Base-by-base conservation (phyloP, 2,888 invertebrate genomes). In the Tipula helvola region DNA sequence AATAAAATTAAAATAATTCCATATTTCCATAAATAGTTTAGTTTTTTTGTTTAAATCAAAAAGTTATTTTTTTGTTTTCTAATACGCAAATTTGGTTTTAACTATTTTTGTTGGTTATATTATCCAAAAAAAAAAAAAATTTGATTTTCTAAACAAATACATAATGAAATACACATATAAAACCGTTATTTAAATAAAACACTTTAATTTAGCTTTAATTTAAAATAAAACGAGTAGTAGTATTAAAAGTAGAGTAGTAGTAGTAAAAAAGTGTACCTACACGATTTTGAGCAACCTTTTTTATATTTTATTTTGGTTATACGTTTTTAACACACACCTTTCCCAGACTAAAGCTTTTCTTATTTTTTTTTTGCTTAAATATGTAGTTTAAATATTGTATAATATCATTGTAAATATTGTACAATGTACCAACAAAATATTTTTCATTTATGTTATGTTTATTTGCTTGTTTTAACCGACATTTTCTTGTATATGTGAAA, bases 1-100 rank as follows among this genome's bases (percentile, higher is more conserved):
- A 94, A 92, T 86, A 85, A 85, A 86, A 87, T 42, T 86, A 86
- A 86, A 36, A 36, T 36, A 86, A 57, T 18, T 18, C 7, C 5
- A 16, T 12, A 12, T 5, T 41, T 41, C 10, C 10, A n/a, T 16
- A 71, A 1, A 28, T 28, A n/a, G n/a, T 71, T 71, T 71, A 28
- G 16, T 57, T 57, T 71, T 28, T 85, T 85, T 85, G 10, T 12
- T 85, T 42, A 85, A 41, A 85, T 42, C 85, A 85, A 85, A 85
- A 84, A 83, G 12, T 3, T 36, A 83, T 10, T 83, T 39, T 5
- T 42, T 18, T 42, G 18, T 18, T 85, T 85, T 42, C 42, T 42
- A 85, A 42, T 85, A 71, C 28, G 71, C 71, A 71, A 71, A 71
- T 71, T 71, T 71, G 28, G 71, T 28, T 71, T 71, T 71, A 71